A percentile compares a stretch with the other conserved stretches of the same genome.
These are phyloP conservation scores for Dunckerocampus dactyliophorus DNA, from an alignment of 2,113 vertebrate species.

Conservation along the genomic window DNA sequence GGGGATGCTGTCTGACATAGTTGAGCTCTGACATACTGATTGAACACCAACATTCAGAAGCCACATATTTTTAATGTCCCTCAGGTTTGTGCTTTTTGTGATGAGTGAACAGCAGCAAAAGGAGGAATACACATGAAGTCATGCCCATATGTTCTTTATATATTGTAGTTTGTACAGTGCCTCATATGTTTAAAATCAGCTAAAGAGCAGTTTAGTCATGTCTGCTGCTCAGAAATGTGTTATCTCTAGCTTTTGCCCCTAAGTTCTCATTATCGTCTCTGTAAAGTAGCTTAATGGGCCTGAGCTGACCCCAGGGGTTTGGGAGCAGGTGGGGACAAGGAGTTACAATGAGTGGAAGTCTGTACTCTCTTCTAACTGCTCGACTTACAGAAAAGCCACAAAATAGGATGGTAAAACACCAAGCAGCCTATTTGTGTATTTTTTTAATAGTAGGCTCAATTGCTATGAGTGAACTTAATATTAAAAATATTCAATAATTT, in stretches of 20 bases:
- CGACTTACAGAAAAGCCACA: neutral
- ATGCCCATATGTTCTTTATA: too few species aligned
- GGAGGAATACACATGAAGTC: neutral
- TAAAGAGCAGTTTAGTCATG: too few species aligned
- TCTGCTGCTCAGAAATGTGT: neutral
- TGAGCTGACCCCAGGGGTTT: conserved; percentile 13
- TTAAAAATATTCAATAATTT: conserved; percentile 3
- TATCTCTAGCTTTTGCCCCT: conserved; percentile 7
- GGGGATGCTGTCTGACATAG: neutral
- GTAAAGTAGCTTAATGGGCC: conserved; percentile 43
- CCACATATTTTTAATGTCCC: neutral
- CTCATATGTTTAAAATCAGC: too few species aligned
- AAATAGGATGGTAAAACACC: too few species aligned
- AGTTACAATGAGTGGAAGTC: neutral
- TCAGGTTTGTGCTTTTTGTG: neutral
- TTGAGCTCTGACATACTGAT: too few species aligned
- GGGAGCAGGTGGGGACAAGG: conserved; percentile 21
- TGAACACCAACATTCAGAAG: neutral
- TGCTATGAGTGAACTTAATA: neutral
- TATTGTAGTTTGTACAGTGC: too few species aligned
- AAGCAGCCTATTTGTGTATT: neutral
- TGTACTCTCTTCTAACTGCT: neutral
- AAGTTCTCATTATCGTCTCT: conserved; percentile 13
- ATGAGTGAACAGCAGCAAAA: neutral
- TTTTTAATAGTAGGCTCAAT: neutral